These are phyloP conservation scores for Papilio glaucus DNA, from an alignment of 1,140 invertebrate species.

Conservation along the genomic window DNA sequence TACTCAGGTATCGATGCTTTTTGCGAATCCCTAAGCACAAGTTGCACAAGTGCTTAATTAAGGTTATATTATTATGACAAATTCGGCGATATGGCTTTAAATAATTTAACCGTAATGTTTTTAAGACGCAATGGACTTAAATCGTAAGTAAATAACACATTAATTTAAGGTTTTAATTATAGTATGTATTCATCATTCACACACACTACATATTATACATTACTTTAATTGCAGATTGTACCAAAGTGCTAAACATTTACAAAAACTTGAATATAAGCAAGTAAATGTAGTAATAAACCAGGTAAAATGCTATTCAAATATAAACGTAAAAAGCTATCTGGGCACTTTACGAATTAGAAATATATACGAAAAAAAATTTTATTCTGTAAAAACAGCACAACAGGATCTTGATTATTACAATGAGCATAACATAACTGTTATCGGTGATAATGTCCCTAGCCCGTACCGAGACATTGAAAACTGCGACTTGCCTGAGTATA, in stretches of 20 bases:
- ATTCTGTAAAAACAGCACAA: conserved; percentile 61
- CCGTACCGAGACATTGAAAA: conserved; percentile 85
- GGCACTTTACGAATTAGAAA: conserved; percentile 22
- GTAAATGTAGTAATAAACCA: conserved; percentile 22
- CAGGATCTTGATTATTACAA: conserved; percentile 61
- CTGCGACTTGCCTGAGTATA: conserved; percentile 90
- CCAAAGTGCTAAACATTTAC: conserved; percentile 43
- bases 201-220: not conserved
- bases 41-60: not conserved
- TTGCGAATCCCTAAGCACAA: too few species aligned
- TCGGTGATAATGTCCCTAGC: conserved; percentile 70
- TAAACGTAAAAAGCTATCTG: conserved; percentile 19
- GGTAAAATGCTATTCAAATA: conserved; percentile 18
- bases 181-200: not conserved
- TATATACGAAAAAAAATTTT: conserved; percentile 50
- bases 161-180: not conserved
- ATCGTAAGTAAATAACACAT: conserved; percentile 30
- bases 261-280: conserved; percentile 29
- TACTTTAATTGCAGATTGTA: conserved; percentile 45
- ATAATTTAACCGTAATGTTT: conserved; percentile 25
- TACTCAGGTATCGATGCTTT: too few species aligned
- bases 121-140: conserved; percentile 36
- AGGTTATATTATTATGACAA: conserved; percentile 28
- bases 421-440: conserved; percentile 74
- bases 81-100: conserved; percentile 35